Evolutionary conservation across 2,888 invertebrate species (phyloP).

Genomic region (Lasius platythorax): DNA sequence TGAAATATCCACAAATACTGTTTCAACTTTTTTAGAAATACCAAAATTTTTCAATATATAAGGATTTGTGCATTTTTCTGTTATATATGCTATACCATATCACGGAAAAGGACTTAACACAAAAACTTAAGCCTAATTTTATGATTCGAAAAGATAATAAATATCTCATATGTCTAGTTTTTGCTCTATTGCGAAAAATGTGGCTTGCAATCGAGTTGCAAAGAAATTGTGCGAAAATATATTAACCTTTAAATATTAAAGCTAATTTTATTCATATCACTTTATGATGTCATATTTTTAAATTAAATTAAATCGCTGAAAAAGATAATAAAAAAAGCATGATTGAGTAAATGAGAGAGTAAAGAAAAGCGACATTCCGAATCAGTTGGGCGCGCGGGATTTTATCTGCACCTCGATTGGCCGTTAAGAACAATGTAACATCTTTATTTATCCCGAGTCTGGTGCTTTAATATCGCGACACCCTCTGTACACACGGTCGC

Average conservation of each 20-base stretch:
- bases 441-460: constrained; percentile 47
- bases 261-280: not conserved
- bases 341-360: constrained; percentile 26
- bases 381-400: constrained; percentile 21
- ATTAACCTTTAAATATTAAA: not conserved
- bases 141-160: not conserved
- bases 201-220: not conserved
- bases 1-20: not conserved
- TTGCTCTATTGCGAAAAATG: not conserved
- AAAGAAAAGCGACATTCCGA: not conserved
- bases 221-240: not conserved
- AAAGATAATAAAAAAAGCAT: not conserved
- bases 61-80: not conserved
- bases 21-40: not conserved
- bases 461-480: constrained; percentile 74
- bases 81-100: not conserved
- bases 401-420: constrained; percentile 42
- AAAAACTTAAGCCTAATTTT: constrained; percentile 6
- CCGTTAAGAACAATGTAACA: constrained; percentile 45
- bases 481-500: constrained; percentile 28
- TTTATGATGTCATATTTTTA: not conserved
- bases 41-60: not conserved
- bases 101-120: not conserved
- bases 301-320: constrained; percentile 21
- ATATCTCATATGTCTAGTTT: not conserved